Percentiles rank a stretch among this genome's conserved stretches.
phyloP scores from a whole-genome alignment of 2,797 vertebrate genomes.

The Etheostoma nigrum region DNA sequence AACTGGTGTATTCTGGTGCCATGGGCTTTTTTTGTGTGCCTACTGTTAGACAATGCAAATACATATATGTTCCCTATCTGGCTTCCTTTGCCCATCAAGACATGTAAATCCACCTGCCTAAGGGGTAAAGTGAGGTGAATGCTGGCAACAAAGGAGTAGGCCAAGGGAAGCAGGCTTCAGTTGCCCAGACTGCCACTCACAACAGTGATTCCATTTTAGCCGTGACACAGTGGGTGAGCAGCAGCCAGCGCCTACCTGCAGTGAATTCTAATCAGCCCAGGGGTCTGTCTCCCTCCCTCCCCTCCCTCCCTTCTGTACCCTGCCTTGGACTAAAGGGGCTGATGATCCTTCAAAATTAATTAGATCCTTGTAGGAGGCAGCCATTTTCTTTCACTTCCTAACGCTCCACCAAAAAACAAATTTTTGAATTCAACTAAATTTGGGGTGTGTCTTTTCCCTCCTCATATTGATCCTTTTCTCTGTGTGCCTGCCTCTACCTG shows the following conservation, averaged over 20 bases:
- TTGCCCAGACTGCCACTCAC: conserved; percentile 86
- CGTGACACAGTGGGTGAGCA: conserved; percentile 97
- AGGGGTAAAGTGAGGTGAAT: conserved; percentile 85
- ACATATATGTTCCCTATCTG: conserved; percentile 59
- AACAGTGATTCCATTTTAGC: conserved; percentile 91
- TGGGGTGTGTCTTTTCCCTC: conserved; percentile 39
- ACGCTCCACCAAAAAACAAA: conserved; percentile 61
- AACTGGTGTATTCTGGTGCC: conserved; percentile 55
- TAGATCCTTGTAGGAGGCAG: conserved; percentile 91
- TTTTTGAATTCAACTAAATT: conserved; percentile 67
- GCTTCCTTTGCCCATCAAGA: conserved; percentile 54
- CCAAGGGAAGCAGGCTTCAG: conserved; percentile 78
- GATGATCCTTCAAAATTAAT: conserved; percentile 99
- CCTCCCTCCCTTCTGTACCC: conserved; percentile 87
- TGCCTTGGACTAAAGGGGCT: conserved; percentile 96
- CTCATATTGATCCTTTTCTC: conserved; percentile 55
- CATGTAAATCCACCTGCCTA: conserved; percentile 84
- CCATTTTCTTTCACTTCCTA: conserved; percentile 83
- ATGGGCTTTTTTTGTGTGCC: conserved; percentile 28
- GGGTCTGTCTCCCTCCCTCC: conserved; percentile 86
- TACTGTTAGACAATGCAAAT: conserved; percentile 66
- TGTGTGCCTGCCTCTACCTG: conserved; percentile 67
- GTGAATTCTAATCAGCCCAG: conserved; percentile 99
- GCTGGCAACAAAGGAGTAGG: conserved; percentile 82
- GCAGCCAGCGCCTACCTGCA: conserved; percentile 99